Conservation (phyloP, 2,797 vertebrate species). For the Argentina silus region DNA sequence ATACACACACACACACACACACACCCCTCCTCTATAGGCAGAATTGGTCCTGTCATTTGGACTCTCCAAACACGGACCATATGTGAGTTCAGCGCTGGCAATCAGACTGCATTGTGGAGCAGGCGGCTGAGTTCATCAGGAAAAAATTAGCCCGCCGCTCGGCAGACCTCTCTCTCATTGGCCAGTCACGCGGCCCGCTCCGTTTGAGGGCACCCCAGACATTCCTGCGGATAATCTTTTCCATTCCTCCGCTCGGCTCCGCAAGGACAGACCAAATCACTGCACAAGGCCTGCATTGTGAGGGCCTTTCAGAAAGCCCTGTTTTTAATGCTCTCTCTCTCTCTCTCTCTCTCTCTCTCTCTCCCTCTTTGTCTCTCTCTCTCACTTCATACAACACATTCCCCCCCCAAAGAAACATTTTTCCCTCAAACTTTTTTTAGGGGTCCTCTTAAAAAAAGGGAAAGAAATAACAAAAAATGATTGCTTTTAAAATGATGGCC, state of each 20-base stretch:
- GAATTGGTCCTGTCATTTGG: constrained; percentile 77
- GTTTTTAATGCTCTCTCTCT: constrained; percentile 72
- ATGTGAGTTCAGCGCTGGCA: constrained; percentile 80
- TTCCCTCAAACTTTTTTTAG: constrained; percentile 57
- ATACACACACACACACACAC: no score
- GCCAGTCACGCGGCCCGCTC: constrained; percentile 74
- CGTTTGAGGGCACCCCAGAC: constrained; percentile 87
- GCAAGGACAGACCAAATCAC: constrained; percentile 77
- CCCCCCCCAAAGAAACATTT: constrained; percentile 44
- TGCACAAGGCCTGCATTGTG: constrained; percentile 84
- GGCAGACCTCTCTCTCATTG: constrained; percentile 76
- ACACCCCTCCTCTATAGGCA: constrained; percentile 52
- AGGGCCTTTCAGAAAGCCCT: constrained; percentile 69
- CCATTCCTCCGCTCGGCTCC: constrained; percentile 82
- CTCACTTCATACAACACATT: constrained; percentile 69
- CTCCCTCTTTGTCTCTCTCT: constrained; percentile 56
- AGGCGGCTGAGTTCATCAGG: constrained; percentile 86
- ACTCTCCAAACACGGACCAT: constrained; percentile 81
- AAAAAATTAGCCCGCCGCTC: constrained; percentile 84
- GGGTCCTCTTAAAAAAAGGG: constrained; percentile 38
- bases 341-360: no score
- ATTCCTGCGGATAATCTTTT: constrained; percentile 89
- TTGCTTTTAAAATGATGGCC: constrained; percentile 45
- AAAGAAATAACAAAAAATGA: constrained; percentile 36
- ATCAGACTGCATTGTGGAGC: constrained; percentile 81